Percentiles rank a stretch among this genome's conserved stretches.
phyloP scores from a whole-genome alignment of 2,888 invertebrate genomes.

The Rhingia campestris region DNA sequence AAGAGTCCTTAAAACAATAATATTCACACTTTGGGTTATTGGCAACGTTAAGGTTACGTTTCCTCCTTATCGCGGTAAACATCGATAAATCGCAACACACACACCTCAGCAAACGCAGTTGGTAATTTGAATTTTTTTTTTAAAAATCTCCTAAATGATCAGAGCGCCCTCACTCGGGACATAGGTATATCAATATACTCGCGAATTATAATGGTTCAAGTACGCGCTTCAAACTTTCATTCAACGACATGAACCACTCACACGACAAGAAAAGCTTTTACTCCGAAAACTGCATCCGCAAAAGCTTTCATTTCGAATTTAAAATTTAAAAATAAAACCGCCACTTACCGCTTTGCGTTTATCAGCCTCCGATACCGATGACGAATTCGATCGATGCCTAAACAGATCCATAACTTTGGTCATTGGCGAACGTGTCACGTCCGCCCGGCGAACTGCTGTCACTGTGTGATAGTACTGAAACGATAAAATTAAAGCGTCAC shows the following conservation, averaged over 20 bases:
- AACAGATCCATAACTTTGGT: slow-evolving; percentile 96
- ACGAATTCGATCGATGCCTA: slow-evolving; percentile 88
- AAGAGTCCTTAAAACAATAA: too few relatives aligned
- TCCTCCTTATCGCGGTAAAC: too few relatives aligned
- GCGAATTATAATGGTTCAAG: too few relatives aligned
- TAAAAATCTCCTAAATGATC: too few relatives aligned
- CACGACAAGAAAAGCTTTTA: background rate
- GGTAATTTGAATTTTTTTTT: too few relatives aligned
- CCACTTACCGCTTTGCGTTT: slow-evolving; percentile 88
- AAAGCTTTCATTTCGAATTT: slow-evolving; percentile 9
- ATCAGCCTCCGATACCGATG: slow-evolving; percentile 87
- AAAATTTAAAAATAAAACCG: slow-evolving; percentile 19
- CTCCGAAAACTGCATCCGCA: slow-evolving; percentile 20
- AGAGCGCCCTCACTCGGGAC: too few relatives aligned
- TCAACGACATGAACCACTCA: background rate
- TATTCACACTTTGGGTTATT: too few relatives aligned
- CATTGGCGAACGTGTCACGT: slow-evolving; percentile 89
- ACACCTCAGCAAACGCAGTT: too few relatives aligned
- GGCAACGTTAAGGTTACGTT: too few relatives aligned
- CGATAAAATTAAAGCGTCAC: slow-evolving; percentile 36
- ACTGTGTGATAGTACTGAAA: slow-evolving; percentile 89
- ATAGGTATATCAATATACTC: too few relatives aligned
- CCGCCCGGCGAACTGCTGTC: slow-evolving; percentile 86
- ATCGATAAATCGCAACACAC: too few relatives aligned
- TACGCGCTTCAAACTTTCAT: background rate